phyloP scores from a whole-genome alignment of 1,140 invertebrate genomes.

The Colletes gigas region DNA sequence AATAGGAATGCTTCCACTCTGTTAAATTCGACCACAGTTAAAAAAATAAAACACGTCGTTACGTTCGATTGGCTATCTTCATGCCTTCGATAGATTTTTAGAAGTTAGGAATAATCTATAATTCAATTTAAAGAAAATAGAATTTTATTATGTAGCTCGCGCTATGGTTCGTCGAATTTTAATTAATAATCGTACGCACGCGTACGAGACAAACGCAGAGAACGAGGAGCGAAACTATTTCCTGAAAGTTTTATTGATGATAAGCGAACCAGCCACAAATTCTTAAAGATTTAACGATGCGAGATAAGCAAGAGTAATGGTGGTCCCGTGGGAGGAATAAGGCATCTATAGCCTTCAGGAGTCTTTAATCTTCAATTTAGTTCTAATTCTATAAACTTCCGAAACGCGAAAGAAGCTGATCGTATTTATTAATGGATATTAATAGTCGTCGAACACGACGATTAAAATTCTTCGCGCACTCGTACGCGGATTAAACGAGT shows the following conservation, averaged over 20 bases:
- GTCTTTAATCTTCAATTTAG: background rate
- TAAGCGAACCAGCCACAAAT: background rate
- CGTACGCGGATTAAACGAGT: no score
- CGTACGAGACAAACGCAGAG: background rate
- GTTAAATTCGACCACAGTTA: no score
- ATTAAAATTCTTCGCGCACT: no score
- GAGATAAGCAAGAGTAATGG: constrained; percentile 20
- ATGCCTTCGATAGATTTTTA: no score
- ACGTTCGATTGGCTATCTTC: no score
- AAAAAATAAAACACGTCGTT: no score
- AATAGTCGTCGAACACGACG: background rate
- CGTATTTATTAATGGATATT: background rate
- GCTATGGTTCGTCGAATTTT: no score
- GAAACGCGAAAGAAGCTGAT: background rate
- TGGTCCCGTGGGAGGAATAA: background rate
- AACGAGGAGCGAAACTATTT: no score
- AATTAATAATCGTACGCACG: background rate
- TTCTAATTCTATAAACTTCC: background rate
- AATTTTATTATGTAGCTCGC: no score
- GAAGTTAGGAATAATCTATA: no score
- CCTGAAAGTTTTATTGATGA: background rate
- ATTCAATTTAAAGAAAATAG: no score
- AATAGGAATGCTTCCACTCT: no score
- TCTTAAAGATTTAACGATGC: constrained; percentile 13
- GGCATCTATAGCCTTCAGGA: background rate